Percentiles rank a stretch among this genome's conserved stretches.
These are phyloP conservation scores for Buteo buteo DNA, from an alignment of 2,113 vertebrate genomes.

Conservation along the genomic window DNA sequence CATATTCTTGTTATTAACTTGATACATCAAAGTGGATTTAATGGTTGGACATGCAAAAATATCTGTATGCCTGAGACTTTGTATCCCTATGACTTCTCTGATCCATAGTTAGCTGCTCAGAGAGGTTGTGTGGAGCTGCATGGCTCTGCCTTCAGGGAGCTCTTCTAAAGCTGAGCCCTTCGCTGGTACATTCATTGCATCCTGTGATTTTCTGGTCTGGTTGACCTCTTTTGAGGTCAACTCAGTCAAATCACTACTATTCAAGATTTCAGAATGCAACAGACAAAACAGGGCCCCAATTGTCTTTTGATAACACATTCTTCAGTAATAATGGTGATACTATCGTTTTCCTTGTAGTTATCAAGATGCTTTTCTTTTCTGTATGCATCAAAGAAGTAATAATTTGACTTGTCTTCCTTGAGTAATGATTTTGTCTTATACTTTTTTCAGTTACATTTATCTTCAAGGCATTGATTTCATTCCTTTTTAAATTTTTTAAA, in stretches of 20 bases:
- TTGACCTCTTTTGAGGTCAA: background rate
- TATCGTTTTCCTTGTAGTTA: background rate
- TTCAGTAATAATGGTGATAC: background rate
- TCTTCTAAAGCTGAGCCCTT: background rate
- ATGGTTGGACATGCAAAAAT: background rate
- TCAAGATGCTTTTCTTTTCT: conserved; percentile 26
- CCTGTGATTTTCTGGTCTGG: background rate
- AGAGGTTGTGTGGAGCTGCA: background rate
- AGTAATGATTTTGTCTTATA: conserved; percentile 36
- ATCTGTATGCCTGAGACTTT: background rate
- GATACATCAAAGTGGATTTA: background rate
- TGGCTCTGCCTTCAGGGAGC: background rate
- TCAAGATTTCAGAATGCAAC: background rate
- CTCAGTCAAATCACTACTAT: background rate
- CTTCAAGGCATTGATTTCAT: conserved; percentile 14
- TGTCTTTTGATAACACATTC: conserved; percentile 23
- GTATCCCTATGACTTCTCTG: background rate
- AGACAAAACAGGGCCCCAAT: background rate
- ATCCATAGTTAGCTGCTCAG: background rate
- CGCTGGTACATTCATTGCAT: background rate
- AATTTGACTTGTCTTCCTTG: conserved; percentile 22
- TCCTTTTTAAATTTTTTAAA: conserved; percentile 3
- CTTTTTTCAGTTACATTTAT: background rate
- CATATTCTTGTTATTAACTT: background rate
- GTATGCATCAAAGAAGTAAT: conserved; percentile 3